Evolutionary conservation across 2,888 invertebrate genomes (phyloP), one percentile per base, ranked within the genome.

Genomic region (Nebria salina): DNA sequence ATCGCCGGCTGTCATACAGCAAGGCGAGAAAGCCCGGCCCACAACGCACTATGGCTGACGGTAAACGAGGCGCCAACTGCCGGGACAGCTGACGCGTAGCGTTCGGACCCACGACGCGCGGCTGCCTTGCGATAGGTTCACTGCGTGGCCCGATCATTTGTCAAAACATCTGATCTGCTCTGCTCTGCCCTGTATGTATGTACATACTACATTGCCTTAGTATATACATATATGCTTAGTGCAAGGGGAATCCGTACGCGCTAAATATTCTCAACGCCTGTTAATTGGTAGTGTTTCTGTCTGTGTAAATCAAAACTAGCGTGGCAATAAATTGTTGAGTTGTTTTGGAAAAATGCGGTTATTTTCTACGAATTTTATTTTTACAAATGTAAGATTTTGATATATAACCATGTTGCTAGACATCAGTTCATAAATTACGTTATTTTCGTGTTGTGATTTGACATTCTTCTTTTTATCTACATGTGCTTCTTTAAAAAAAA

Each of bases 1-100:
- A 80, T 75, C 75, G 75, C 74, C 75, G 75, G 75, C 75, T 80
- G 80, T 80, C 80, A 80, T 54, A 8, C 13, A 41, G 43, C 3
- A 41, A 43, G 80, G 11, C 70, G 26, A 42, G 43, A 34, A 41
- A 68, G 80, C 15, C 70, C 80, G 80, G 80, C 80, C 80, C 80
- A 80, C 80, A 65, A 64, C 75, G 72, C 77, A 72, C 75, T 68
- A 80, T 80, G 82, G 82, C 82, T 78, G 82, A 77, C 82, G 77
- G 72, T 70, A 43, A 75, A 42, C 79, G 79, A 75, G 72, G 76
- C 74, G 25, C 64, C 77, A 77, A 82, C 79, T 77, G 83, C 78
- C 76, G 82, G 78, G 41, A 20, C 66, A 75, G 82, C 77, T 80
- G 80, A 13, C 41, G 34, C 42, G 70, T 54, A 25, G 15, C 42